Evolutionary conservation across 2,113 vertebrate species (phyloP).

Genomic region (Campylomormyrus numenius): DNA sequence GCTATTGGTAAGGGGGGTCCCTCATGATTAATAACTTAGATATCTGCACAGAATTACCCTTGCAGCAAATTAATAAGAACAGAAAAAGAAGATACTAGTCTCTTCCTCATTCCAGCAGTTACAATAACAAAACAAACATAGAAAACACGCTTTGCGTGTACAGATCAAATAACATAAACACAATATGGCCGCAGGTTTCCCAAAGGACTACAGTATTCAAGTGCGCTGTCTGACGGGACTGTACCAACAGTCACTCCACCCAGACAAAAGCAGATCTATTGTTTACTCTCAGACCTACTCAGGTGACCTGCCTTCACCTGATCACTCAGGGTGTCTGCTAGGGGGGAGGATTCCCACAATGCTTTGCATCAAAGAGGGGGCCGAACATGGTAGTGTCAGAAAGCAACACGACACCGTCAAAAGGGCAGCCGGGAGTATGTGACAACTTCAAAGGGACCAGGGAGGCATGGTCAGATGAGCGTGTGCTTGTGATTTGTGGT

Average conservation of each 20-base stretch:
- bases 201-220: neutral
- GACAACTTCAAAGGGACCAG: neutral
- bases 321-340: neutral
- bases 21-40: neutral
- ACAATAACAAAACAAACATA: neutral
- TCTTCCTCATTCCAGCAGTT: neutral
- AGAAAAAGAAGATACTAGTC: neutral
- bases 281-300: neutral
- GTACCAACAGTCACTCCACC: neutral
- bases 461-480: neutral
- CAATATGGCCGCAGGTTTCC: neutral
- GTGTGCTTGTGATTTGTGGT: neutral
- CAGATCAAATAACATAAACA: neutral
- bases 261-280: neutral
- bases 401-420: neutral
- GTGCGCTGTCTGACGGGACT: neutral
- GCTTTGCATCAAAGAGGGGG: neutral
- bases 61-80: neutral
- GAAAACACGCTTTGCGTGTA: neutral
- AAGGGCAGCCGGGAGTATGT: neutral
- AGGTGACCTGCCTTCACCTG: neutral
- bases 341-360: neutral
- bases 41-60: neutral
- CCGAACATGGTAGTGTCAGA: neutral
- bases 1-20: neutral